Percentiles rank a stretch among this genome's conserved stretches.
Evolutionary conservation across 2,797 vertebrate genomes (phyloP).

Genomic region (Lagodon rhomboides): DNA sequence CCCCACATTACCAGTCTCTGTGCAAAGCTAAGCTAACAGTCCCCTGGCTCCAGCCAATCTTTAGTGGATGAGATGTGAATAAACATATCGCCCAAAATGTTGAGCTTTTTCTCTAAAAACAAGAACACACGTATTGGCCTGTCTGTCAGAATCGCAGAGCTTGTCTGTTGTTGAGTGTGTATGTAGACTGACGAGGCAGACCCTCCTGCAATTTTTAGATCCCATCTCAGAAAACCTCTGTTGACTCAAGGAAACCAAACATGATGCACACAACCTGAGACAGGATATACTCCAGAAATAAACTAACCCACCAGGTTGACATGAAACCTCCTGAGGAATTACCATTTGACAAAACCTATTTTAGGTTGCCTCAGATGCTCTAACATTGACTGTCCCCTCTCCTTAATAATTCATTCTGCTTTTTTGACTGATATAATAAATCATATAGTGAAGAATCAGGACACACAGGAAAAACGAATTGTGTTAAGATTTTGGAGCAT

Average conservation of each 20-base stretch:
- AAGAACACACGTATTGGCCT: background rate
- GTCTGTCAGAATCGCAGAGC: background rate
- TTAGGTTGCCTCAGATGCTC: background rate
- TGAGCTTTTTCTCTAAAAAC: background rate
- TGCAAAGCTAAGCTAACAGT: conserved; percentile 1
- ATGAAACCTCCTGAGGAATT: conserved; percentile 41
- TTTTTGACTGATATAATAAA: background rate
- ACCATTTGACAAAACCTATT: conserved; percentile 36
- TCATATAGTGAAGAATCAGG: background rate
- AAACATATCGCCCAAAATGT: background rate
- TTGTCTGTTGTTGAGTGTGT: conserved; percentile 3
- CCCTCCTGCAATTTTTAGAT: conserved; percentile 37
- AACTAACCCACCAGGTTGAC: conserved; percentile 27
- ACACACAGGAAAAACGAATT: background rate
- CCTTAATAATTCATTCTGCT: background rate
- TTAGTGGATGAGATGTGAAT: too few species aligned
- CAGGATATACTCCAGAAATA: conserved; percentile 55
- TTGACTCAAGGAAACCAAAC: conserved; percentile 49
- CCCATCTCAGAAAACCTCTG: conserved; percentile 38
- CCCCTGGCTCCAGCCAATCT: background rate
- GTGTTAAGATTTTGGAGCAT: background rate
- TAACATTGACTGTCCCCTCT: background rate
- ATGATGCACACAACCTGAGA: conserved; percentile 23
- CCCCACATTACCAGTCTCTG: background rate
- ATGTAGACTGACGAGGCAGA: background rate